Percentiles rank a stretch among this genome's conserved stretches.
Conservation (phyloP, 2,888 invertebrate species). For the Eupithecia exiguata region DNA sequence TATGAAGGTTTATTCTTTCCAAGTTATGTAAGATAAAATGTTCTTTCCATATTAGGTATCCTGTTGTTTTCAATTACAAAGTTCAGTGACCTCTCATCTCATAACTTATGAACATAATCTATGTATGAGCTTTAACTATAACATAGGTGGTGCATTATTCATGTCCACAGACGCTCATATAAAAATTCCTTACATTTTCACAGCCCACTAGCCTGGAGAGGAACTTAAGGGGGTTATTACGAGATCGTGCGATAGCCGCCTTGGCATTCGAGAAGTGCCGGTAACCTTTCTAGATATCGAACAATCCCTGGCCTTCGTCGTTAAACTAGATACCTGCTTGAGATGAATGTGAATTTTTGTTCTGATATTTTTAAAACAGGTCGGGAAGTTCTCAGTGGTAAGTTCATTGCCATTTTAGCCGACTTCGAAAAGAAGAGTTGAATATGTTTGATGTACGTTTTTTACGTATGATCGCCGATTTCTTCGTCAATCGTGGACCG, state of each 20-base stretch:
- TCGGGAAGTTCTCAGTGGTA: not conserved
- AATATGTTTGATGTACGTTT: not conserved
- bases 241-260: slow-evolving; percentile 50
- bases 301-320: slow-evolving; percentile 2
- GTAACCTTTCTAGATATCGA: slow-evolving; percentile 45
- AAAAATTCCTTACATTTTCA: slow-evolving; percentile 70
- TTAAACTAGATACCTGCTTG: not conserved
- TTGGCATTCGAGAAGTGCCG: slow-evolving; percentile 53
- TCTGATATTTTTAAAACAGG: not conserved
- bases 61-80: not conserved
- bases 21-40: not conserved
- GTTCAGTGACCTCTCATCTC: slow-evolving; percentile 1
- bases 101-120: not conserved
- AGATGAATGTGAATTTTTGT: not conserved
- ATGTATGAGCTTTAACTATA: not conserved
- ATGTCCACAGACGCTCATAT: slow-evolving; percentile 62
- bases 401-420: not conserved
- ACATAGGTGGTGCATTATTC: slow-evolving; percentile 66
- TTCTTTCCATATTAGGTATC: not conserved
- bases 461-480: not conserved
- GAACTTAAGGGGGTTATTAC: slow-evolving; percentile 56
- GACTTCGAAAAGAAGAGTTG: not conserved
- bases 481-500: not conserved
- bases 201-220: slow-evolving; percentile 51
- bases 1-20: not conserved